phyloP scores from a whole-genome alignment of 2,888 invertebrate genomes.

The Eledona agricola region DNA sequence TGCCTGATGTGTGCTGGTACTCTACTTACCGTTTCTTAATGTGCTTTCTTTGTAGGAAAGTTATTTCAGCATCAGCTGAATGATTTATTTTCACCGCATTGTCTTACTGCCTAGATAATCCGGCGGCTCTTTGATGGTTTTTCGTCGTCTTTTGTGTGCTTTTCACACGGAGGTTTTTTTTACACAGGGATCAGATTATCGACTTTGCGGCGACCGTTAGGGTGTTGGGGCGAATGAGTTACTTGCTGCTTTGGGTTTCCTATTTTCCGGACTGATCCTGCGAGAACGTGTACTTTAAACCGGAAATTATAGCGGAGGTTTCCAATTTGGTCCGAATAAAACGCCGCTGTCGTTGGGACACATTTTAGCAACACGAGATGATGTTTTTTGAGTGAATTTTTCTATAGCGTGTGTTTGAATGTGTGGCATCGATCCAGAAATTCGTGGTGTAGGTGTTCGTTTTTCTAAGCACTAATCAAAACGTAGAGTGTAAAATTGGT shows the following conservation, averaged over 20 bases:
- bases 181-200: constrained; percentile 25
- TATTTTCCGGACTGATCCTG: constrained; percentile 21
- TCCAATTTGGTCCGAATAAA: constrained; percentile 4
- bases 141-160: constrained; percentile 27
- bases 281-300: constrained; percentile 11
- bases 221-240: constrained; percentile 6
- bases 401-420: too few relatives aligned
- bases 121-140: constrained; percentile 27
- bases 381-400: too few relatives aligned
- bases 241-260: constrained; percentile 9
- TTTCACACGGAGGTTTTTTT: constrained; percentile 23
- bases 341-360: too few relatives aligned
- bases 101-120: constrained; percentile 26
- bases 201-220: constrained; percentile 13
- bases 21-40: constrained; percentile 17
- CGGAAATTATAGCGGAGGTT: constrained; percentile 16
- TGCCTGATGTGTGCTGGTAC: constrained; percentile 2
- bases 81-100: constrained; percentile 29
- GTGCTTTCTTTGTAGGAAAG: constrained; percentile 23
- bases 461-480: too few relatives aligned
- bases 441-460: constrained; percentile 14
- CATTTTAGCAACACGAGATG: too few relatives aligned
- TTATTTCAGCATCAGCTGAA: constrained; percentile 14
- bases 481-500: neutral
- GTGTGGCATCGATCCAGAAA: constrained; percentile 1